Conservation (phyloP, 2,113 vertebrate species). For the Emydura subglobosa region DNA sequence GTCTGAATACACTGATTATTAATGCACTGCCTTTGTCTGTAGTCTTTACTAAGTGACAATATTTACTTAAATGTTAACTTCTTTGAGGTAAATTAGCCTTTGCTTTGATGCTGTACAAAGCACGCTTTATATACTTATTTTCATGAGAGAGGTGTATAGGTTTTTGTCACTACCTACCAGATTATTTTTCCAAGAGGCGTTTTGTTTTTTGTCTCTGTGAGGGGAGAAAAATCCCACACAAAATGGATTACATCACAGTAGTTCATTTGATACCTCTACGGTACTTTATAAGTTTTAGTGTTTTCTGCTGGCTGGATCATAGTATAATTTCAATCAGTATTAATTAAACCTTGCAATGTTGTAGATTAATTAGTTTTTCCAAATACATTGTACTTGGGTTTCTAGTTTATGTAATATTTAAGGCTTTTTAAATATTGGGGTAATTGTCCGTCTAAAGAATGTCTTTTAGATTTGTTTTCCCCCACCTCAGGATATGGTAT, state of each 20-base stretch:
- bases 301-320: fast-evolving
- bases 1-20: neutral
- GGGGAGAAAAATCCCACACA: neutral
- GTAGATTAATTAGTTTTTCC: neutral
- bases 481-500: neutral
- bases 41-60: neutral
- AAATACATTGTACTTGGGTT: neutral
- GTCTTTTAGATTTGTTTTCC: neutral
- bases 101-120: neutral
- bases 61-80: neutral
- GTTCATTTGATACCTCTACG: neutral
- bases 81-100: neutral
- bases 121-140: neutral
- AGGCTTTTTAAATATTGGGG: neutral
- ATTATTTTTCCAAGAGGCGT: neutral
- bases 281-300: fast-evolving
- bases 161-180: neutral
- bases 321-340: neutral
- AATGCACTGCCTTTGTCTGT: neutral
- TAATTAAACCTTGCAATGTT: neutral
- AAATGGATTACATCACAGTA: neutral
- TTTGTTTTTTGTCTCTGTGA: neutral
- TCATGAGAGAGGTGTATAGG: neutral
- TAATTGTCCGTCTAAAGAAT: fast-evolving
- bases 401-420: neutral